Evolutionary conservation across 2,888 invertebrate genomes (phyloP), one percentile per base, ranked within the genome.

Genomic region (Apotomis capreana): DNA sequence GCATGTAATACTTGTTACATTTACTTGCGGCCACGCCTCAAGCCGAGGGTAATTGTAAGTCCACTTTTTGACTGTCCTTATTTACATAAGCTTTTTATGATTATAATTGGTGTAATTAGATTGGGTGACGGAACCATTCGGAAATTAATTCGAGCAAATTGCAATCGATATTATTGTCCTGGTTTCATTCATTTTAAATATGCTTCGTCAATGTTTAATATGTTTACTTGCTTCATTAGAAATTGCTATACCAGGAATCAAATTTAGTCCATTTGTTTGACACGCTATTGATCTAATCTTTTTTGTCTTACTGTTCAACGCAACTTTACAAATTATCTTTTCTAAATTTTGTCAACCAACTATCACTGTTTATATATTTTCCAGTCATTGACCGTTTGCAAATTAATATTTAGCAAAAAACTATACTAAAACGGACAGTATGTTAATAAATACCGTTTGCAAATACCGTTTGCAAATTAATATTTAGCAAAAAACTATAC

Each of bases 401-500:
- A 52, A 64, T 12, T 58, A 12, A 36, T 40, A 3, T 26, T 55
- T 44, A 26, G 26, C 44, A 64, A 46, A 44, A 26, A 55, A 44
- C n/a, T 64, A 44, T 6, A 15, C 15, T 46, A 44, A 52, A 58
- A 59, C 36, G 15, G 10, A 44, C 40, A 63, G 37, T 46, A 61
- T 61, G 40, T 54, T 37, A 54, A 54, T n/a, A 52, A 64, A 69
- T 57, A n/a, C n/a, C n/a, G n/a, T n/a, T n/a, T n/a, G n/a, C n/a
- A n/a, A n/a, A n/a, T n/a, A n/a, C 40, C 5, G 5, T 40, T 40
- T 40, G 40, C 40, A 40, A 40, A 40, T 40, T 40, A 40, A 40
- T 40, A 3, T 26, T 55, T 44, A 26, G 15, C 40, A 64, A 44
- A 44, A 44, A 54, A 40, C n/a, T 64, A 40, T 5, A 15, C 15